Conservation (phyloP, 2,113 vertebrate species). For the Xerus inauris region DNA sequence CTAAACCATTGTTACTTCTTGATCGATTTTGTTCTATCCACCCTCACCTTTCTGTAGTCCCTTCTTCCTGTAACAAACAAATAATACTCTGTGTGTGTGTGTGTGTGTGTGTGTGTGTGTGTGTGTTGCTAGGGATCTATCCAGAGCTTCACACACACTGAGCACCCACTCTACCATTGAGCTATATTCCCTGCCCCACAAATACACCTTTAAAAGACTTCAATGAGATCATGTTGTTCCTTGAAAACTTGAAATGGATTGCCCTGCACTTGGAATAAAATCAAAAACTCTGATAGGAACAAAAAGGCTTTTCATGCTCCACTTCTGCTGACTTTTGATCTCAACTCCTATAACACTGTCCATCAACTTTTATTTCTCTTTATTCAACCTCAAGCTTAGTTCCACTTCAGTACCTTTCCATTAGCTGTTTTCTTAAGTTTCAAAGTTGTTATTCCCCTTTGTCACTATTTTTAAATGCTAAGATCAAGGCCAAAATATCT, state of each 20-base stretch:
- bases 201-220: neutral
- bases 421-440: neutral
- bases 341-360: neutral
- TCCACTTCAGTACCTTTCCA: neutral
- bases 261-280: neutral
- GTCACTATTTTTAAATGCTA: neutral
- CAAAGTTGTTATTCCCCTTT: neutral
- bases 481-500: neutral
- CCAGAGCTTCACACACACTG: neutral
- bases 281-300: neutral
- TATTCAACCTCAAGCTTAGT: neutral
- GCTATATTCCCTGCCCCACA: too few species aligned
- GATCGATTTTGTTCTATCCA: neutral
- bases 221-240: neutral
- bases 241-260: neutral
- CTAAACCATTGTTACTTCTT: neutral
- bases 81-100: neutral
- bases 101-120: too few species aligned
- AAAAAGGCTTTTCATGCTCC: neutral
- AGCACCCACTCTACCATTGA: neutral
- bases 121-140: neutral
- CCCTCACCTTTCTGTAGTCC: neutral
- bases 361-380: neutral
- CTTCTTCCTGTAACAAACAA: neutral
- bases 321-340: neutral